Evolutionary conservation across 1,140 invertebrate genomes (phyloP), one percentile per base, ranked within the genome.

Genomic region (Branchinecta lynchi): DNA sequence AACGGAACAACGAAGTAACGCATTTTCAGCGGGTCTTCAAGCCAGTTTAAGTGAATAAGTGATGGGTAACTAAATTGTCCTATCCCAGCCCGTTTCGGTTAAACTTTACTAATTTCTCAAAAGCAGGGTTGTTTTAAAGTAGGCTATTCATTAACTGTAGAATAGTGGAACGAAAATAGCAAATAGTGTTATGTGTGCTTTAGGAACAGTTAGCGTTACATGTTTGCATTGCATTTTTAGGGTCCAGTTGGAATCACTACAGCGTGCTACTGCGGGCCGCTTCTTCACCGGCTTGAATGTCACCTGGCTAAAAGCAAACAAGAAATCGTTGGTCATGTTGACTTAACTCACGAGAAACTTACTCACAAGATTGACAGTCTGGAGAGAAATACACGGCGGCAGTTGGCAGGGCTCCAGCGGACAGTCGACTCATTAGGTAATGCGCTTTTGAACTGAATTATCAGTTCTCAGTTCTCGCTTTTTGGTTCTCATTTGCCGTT

Each of bases 201-300:
- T 69, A 15, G 15, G 32, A 32, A 32, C 32, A 32, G 32, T 32
- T 5, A 32, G 32, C 32, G 32, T 32, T 1, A 32, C 32, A 32
- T 66, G 12, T 32, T 12, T 51, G 67, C 68, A 17, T 65, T 72
- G 43, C 17, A 20, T 43, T 66, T 67, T 21, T 74, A 84, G 79
- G 93, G 93, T 7, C 92, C 92, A 0, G 86, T 94, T 9, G 92
- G 92, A 2, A 88, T 92, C 8, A 89, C 89, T 0, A 85, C 84
- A 0, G 75, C 77, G 7, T 83, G 82, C 75, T 81, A 81, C 73
- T 83, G 82, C 75, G 77, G 77, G n/a, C 88, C 89, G 7, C 87
- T 93, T 74, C 89, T 96, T 76, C 84, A 88, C 71, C 88, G 92
- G 71, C 86, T 95, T 76, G 92, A 95, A 77, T 86, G 89, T 66